These are phyloP conservation scores for Drosophila prolongata DNA, from an alignment of 2,888 invertebrate genomes.

Conservation along the genomic window DNA sequence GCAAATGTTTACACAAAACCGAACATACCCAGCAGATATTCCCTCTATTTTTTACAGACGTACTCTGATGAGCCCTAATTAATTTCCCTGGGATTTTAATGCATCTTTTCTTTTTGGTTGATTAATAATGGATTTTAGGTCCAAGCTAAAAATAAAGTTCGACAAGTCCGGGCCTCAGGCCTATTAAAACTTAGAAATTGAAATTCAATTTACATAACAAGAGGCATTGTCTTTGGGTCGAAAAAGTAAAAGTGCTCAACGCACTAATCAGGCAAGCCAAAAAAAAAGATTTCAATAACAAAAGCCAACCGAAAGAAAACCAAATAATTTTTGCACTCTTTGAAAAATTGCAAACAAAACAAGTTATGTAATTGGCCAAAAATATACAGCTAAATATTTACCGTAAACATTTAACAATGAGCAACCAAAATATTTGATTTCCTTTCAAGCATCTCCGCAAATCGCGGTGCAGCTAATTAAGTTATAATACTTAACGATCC, in stretches of 20 bases:
- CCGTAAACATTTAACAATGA: conserved; percentile 54
- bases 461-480: conserved; percentile 39
- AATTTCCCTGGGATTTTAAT: conserved; percentile 17
- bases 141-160: conserved; percentile 6
- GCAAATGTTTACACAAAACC: conserved; percentile 51
- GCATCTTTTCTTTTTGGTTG: conserved; percentile 5
- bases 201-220: conserved; percentile 61
- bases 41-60: conserved; percentile 1
- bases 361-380: conserved; percentile 50
- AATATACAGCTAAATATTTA: conserved; percentile 52
- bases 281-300: conserved; percentile 62
- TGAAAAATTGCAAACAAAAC: conserved; percentile 32
- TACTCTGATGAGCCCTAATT: conserved; percentile 42
- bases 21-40: conserved; percentile 13
- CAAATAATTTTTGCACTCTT: conserved; percentile 21
- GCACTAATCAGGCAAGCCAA: conserved; percentile 58
- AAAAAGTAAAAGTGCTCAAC: conserved; percentile 60
- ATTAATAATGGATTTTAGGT: neutral
- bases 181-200: conserved; percentile 31
- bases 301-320: conserved; percentile 37
- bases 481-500: conserved; percentile 42
- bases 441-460: conserved; percentile 31
- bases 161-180: conserved; percentile 13
- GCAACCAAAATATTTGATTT: conserved; percentile 40
- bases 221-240: conserved; percentile 36